These are phyloP conservation scores for Oenanthe melanoleuca DNA, from an alignment of 2,113 vertebrate genomes.

Conservation along the genomic window DNA sequence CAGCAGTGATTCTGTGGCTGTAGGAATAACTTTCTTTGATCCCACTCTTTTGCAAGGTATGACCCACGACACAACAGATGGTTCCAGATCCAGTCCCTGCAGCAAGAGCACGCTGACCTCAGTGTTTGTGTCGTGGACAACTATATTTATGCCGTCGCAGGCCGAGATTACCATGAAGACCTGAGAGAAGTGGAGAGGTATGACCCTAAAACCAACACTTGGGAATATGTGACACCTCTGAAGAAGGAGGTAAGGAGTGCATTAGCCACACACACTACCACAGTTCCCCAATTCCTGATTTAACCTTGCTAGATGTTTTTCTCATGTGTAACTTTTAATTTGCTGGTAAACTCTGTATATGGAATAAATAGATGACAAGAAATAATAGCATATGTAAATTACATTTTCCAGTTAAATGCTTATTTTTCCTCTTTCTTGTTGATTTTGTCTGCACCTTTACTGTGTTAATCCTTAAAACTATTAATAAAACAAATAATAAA, in stretches of 20 bases:
- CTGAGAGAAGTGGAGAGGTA: constrained; percentile 93
- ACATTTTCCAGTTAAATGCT: background rate
- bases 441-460: background rate
- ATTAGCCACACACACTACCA: background rate
- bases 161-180: constrained; percentile 91
- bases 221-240: constrained; percentile 89
- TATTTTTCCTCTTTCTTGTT: background rate
- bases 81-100: constrained; percentile 90
- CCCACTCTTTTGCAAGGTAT: constrained; percentile 78
- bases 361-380: background rate
- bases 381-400: background rate
- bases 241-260: constrained; percentile 83
- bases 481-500: background rate
- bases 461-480: background rate
- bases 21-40: background rate
- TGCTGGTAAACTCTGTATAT: background rate
- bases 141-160: constrained; percentile 91
- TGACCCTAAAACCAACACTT: constrained; percentile 88
- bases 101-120: constrained; percentile 91
- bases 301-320: constrained; percentile 7
- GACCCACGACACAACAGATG: constrained; percentile 95
- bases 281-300: background rate
- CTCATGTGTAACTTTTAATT: background rate
- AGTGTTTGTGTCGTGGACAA: constrained; percentile 88
- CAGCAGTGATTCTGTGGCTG: background rate